A percentile compares a stretch with the other conserved stretches of the same genome.
phyloP scores from a whole-genome alignment of 1,140 invertebrate species.

The Atopsyche davidsoni region DNA sequence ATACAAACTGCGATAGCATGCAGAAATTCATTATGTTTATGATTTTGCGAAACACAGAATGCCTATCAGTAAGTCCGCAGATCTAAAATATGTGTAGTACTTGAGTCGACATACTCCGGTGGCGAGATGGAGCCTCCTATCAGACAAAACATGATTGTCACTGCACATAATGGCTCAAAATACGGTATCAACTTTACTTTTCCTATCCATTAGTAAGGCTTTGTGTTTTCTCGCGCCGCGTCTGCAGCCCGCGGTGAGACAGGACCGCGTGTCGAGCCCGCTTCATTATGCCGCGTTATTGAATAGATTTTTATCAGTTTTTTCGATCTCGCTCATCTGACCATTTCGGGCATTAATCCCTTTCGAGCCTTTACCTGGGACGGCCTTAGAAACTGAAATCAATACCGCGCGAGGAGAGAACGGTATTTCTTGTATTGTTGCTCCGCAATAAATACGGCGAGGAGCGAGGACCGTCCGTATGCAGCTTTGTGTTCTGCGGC shows the following conservation, averaged over 20 bases:
- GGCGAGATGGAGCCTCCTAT: too few relatives aligned
- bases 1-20: too few relatives aligned
- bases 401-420: conserved; percentile 12
- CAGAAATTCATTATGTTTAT: too few relatives aligned
- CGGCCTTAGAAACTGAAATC: conserved; percentile 4
- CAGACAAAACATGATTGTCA: too few relatives aligned
- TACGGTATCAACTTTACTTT: too few relatives aligned
- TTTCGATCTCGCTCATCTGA: conserved; percentile 20
- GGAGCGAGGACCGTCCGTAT: conserved; percentile 12
- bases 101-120: too few relatives aligned
- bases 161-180: too few relatives aligned
- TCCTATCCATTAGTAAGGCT: neutral
- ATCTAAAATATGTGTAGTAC: too few relatives aligned
- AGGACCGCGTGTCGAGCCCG: conserved; percentile 10
- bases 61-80: too few relatives aligned
- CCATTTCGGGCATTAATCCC: conserved; percentile 22
- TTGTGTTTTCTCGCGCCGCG: neutral
- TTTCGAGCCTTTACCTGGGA: neutral
- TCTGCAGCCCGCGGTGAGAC: neutral
- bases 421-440: conserved; percentile 19
- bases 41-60: too few relatives aligned
- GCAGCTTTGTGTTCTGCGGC: conserved; percentile 8
- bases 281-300: conserved; percentile 10
- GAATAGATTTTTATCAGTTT: conserved; percentile 26
- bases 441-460: conserved; percentile 8